Evolutionary conservation across 2,888 invertebrate species (phyloP), one percentile per base, ranked within the genome.

Genomic region (Leptopilina drosophilae): DNA sequence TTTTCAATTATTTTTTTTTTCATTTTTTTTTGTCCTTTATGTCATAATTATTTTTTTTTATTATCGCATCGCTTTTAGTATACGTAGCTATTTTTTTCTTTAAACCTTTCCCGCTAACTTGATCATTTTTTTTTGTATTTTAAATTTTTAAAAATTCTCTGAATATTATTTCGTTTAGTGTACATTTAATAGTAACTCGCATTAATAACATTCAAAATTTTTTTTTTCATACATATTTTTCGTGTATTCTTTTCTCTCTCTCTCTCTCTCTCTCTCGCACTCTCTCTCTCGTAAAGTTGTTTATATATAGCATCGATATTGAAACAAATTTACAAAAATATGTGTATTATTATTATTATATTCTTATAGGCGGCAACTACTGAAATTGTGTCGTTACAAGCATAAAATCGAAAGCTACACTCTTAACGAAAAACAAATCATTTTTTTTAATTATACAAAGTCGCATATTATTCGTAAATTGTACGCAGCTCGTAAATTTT

Each of bases 291-390:
- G 46, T 46, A 46, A 82, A 77, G 80, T 83, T 84, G 80, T 85
- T 86, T 46, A 46, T 46, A 46, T 46, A 46, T 46, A 83, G 84
- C 83, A 82, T 86, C 80, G 85, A 84, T 88, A 86, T 87, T 84
- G 86, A 87, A 87, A 87, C 81, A 86, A 89, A 89, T 87, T 87
- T 89, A 89, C 88, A 89, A 89, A 89, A 89, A 89, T 88, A 89
- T 87, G 85, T 85, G 82, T 84, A 81, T 69, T 33, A 33, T 33
- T 33, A 33, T 46, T 66, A 46, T 53, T 73, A 73, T 12, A 73
- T 12, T 73, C 73, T 56, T 56, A 73, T 73, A 73, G 73, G 73
- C 73, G 53, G 53, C 14, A 73, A 9, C 73, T 73, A 73, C 73
- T 73, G 56, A 73, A 73, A 73, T 33, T 56, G 33, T 73, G 56